Evolutionary conservation across 2,797 vertebrate species (phyloP).

Genomic region (Heterohyrax brucei): DNA sequence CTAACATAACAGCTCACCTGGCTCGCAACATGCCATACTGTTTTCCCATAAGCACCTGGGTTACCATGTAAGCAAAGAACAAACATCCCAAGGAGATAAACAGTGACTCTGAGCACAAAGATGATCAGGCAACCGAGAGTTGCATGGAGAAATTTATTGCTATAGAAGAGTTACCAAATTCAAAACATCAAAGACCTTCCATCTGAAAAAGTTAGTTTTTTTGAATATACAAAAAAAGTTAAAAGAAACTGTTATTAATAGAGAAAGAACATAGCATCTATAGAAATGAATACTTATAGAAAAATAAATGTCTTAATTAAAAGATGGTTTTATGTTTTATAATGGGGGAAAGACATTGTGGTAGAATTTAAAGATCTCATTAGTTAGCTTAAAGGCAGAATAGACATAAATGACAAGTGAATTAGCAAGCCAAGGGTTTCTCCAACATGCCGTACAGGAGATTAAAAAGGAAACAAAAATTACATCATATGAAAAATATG

Average conservation of each 20-base stretch:
- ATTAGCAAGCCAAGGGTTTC: background rate
- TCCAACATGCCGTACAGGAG: background rate
- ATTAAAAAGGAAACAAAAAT: background rate
- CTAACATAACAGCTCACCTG: background rate
- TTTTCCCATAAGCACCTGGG: background rate
- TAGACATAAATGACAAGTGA: slow-evolving; percentile 15
- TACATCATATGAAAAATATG: background rate
- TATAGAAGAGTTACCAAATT: background rate
- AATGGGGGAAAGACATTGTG: background rate
- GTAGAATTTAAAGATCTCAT: slow-evolving; percentile 36
- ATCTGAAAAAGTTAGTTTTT: background rate
- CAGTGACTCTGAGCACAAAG: background rate
- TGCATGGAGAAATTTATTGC: background rate
- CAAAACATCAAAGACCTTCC: background rate
- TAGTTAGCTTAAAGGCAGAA: slow-evolving; percentile 46
- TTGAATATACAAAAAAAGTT: background rate
- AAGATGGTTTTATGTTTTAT: background rate
- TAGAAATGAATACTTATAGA: background rate
- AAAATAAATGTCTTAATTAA: slow-evolving; percentile 48
- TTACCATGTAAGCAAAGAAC: background rate
- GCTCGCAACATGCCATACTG: background rate
- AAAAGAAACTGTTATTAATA: background rate
- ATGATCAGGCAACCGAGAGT: background rate
- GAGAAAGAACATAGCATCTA: background rate
- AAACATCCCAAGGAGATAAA: background rate